These are phyloP conservation scores for Lasius fuliginosus DNA, from an alignment of 2,888 invertebrate species.

Conservation along the genomic window DNA sequence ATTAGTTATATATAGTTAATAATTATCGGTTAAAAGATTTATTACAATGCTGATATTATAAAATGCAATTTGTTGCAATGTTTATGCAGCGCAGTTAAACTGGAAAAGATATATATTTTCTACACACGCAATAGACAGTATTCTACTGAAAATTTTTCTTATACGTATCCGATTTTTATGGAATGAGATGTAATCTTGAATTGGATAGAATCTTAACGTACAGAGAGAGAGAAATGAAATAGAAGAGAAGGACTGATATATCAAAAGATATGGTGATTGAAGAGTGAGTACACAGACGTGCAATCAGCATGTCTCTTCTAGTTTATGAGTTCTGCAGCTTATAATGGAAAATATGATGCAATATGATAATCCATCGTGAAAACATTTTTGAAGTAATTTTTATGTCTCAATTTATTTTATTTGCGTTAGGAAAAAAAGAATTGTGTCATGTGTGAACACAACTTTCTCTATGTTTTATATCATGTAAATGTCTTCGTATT, in stretches of 20 bases:
- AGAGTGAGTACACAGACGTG: constrained; percentile 40
- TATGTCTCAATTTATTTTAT: constrained; percentile 38
- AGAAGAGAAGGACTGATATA: not conserved
- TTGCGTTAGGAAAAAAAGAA: constrained; percentile 31
- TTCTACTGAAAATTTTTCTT: not conserved
- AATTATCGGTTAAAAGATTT: not conserved
- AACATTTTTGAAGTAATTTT: constrained; percentile 1
- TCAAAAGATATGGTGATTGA: constrained; percentile 53
- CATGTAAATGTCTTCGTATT: not conserved
- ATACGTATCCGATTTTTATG: not conserved
- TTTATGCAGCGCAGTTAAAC: not conserved
- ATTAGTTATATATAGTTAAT: not conserved
- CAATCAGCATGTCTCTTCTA: constrained; percentile 32
- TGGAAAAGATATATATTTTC: not conserved
- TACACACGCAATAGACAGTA: not conserved
- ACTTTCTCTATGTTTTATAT: constrained; percentile 11
- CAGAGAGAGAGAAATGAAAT: constrained; percentile 15
- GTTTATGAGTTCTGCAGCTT: not conserved
- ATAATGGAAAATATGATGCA: not conserved
- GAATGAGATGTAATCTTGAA: not conserved
- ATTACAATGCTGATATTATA: not conserved
- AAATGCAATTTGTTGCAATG: not conserved
- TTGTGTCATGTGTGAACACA: constrained; percentile 28
- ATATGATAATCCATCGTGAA: constrained; percentile 3
- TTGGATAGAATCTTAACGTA: not conserved